These are phyloP conservation scores for Buteo buteo DNA, from an alignment of 2,113 vertebrate species.

Conservation along the genomic window DNA sequence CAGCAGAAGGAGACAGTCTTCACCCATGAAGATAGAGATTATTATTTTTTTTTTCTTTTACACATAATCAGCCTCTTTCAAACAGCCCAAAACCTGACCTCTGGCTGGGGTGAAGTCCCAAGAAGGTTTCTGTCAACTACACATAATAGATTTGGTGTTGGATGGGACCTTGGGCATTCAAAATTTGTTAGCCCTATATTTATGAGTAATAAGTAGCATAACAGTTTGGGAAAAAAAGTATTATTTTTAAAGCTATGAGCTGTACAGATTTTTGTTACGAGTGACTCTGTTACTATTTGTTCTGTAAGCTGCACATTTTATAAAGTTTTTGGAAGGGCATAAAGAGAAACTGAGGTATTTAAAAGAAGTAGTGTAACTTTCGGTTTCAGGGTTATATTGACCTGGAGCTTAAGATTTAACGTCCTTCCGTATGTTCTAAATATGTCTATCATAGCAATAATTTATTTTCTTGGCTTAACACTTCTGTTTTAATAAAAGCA, in stretches of 20 bases:
- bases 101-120: not conserved
- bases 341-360: conserved; percentile 52
- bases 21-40: not conserved
- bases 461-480: conserved; percentile 66
- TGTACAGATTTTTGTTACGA: conserved; percentile 73
- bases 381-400: conserved; percentile 19
- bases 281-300: conserved; percentile 61
- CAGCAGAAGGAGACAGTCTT: conserved; percentile 26
- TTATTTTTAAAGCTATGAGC: conserved; percentile 55
- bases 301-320: conserved; percentile 70
- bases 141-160: not conserved
- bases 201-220: conserved; percentile 15
- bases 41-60: not conserved
- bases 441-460: conserved; percentile 50
- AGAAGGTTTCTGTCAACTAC: not conserved
- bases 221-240: not conserved
- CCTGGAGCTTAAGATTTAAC: not conserved
- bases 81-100: not conserved
- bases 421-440: conserved; percentile 45
- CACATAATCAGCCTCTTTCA: not conserved
- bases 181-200: conserved; percentile 2
- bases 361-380: conserved; percentile 6
- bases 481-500: conserved; percentile 57
- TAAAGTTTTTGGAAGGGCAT: conserved; percentile 38
- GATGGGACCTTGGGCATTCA: conserved; percentile 27